A percentile compares a stretch with the other conserved stretches of the same genome.
These are phyloP conservation scores for Protaetia brevitarsis DNA, from an alignment of 1,140 invertebrate genomes.

Conservation along the genomic window DNA sequence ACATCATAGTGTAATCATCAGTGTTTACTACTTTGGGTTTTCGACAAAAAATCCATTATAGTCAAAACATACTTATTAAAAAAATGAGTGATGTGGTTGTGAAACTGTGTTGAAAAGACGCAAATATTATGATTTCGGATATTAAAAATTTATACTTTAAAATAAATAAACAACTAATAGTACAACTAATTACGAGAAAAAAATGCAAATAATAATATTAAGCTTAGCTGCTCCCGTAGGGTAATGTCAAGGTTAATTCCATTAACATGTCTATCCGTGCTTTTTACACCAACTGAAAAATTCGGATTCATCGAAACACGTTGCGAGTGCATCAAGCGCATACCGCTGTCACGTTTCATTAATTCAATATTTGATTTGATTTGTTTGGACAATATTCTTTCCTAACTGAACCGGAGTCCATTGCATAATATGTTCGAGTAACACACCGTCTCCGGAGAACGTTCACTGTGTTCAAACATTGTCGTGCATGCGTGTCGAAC, in stretches of 20 bases:
- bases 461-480: conserved; percentile 7
- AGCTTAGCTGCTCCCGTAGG: neutral
- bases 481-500: neutral
- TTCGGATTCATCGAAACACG: conserved; percentile 3
- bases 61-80: too few relatives aligned
- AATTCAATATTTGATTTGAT: conserved; percentile 19
- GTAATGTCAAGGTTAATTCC: neutral
- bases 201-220: neutral
- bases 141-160: too few relatives aligned
- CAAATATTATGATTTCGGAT: too few relatives aligned
- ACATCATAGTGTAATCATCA: too few relatives aligned
- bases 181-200: neutral
- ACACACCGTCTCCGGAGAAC: neutral
- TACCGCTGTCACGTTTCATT: conserved; percentile 11
- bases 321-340: conserved; percentile 11
- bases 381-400: conserved; percentile 17
- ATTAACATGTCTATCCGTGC: conserved; percentile 17
- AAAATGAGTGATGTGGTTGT: too few relatives aligned
- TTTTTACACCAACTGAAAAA: conserved; percentile 15
- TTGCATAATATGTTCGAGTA: conserved; percentile 3
- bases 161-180: too few relatives aligned
- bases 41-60: too few relatives aligned
- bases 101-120: too few relatives aligned
- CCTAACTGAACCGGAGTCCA: neutral
- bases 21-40: too few relatives aligned